Conservation (phyloP, 1,140 invertebrate species). For the Oppia nitens region DNA sequence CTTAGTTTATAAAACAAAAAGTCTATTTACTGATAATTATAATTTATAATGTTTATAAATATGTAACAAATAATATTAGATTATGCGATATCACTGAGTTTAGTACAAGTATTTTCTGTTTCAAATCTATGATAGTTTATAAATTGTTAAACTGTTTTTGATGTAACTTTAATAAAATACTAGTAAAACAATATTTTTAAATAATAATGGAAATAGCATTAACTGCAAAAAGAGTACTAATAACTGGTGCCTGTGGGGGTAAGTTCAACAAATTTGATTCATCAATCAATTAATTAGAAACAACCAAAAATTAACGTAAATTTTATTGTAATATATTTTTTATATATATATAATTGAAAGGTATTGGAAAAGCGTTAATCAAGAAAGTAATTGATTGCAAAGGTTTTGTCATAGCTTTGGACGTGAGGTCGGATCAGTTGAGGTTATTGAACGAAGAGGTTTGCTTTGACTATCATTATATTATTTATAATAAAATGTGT, state of each 20-base stretch:
- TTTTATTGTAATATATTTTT: too few species aligned
- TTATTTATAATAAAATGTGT: too few species aligned
- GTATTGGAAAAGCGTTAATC: slow-evolving; percentile 31
- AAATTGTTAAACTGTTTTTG: too few species aligned
- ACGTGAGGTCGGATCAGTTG: slow-evolving; percentile 33
- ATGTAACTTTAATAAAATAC: too few species aligned
- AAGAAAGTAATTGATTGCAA: slow-evolving; percentile 43
- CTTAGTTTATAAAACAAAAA: too few species aligned
- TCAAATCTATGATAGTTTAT: too few species aligned
- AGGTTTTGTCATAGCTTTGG: slow-evolving; percentile 54
- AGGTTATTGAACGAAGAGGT: slow-evolving; percentile 17
- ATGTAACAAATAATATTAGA: neutral
- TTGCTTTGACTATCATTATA: too few species aligned
- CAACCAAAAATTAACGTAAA: neutral
- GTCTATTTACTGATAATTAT: neutral
- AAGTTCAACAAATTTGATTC: neutral
- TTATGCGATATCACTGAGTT: too few species aligned
- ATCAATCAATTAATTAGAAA: neutral
- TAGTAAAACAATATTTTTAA: neutral
- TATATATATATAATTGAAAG: too few species aligned
- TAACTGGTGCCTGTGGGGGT: neutral
- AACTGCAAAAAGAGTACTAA: neutral
- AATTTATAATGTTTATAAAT: neutral
- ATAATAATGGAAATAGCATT: neutral
- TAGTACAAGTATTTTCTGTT: too few species aligned